Base-by-base conservation (phyloP, 2,797 vertebrate species). In the Falco rusticolus region DNA sequence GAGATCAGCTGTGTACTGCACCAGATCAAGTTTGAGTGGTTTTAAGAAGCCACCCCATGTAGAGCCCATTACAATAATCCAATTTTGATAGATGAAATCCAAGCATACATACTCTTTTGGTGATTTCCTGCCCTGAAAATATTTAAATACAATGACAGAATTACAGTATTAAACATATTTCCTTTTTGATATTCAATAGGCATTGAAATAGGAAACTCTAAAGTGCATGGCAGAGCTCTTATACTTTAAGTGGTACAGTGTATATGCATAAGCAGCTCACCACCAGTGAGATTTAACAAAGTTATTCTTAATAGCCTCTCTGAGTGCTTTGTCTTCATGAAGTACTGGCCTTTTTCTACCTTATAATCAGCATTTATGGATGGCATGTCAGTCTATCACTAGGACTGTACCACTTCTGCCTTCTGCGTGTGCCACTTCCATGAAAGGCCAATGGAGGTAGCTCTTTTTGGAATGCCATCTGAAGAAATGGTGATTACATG, bases 401-500 rank as follows among this genome's bases (percentile, higher is more conserved):
- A 81, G 16, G 59, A 75, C 39, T 57, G 43, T 48, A 85, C 15
- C 24, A 70, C 59, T 93, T 96, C 69, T 66, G 21, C 10, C 25
- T 82, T 93, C 88, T 90, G 68, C 39, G 47, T 47, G 34, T 87
- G 90, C 56, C 24, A 50, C 22, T 83, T 70, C 33, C 53, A 89
- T 34, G 82, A 92, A 95, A 97, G 75, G 56, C 64, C 69, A 80
- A 51, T 37, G 31, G 53, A 70, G 54, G 96, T 80, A 82, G 72
- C 70, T 91, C 59, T 79, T 97, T 97, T 79, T 37, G 34, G 92
- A 98, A 97, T 96, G 88, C 54, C 64, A 68, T 91, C 60, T 96
- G 59, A 97, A 96, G 90, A 97, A 97, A 96, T 60, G 75, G 51
- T 76, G 97, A 94, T 95, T 97, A 96, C 34, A 93, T 75, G 39